Evolutionary conservation across 2,888 invertebrate species (phyloP).

Genomic region (Ommatoiulus sabulosus): DNA sequence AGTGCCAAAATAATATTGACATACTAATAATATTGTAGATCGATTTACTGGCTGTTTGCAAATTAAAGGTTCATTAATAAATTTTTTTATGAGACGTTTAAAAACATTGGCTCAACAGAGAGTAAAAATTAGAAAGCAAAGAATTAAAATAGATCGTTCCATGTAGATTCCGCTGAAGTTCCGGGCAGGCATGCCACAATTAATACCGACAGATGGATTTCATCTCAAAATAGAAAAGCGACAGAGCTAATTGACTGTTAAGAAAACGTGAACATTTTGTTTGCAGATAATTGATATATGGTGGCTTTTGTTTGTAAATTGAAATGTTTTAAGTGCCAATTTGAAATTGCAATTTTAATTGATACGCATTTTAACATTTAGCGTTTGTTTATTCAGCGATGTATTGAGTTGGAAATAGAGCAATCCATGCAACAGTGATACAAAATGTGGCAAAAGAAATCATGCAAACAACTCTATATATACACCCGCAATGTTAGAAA

Average conservation of each 20-base stretch:
- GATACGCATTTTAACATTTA: background rate
- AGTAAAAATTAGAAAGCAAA: background rate
- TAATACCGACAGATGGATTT: background rate
- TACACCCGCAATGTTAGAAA: too few species aligned
- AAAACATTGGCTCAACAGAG: background rate
- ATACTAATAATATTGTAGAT: too few species aligned
- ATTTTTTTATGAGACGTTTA: too few species aligned
- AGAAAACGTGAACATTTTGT: too few species aligned
- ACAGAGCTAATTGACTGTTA: background rate
- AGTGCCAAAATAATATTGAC: too few species aligned
- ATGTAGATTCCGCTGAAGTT: conserved; percentile 13
- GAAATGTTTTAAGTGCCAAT: background rate
- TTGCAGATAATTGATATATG: background rate
- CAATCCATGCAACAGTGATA: too few species aligned
- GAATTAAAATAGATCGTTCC: background rate
- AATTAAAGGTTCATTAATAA: too few species aligned
- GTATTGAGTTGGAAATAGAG: too few species aligned
- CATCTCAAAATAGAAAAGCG: conserved; percentile 39
- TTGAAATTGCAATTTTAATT: background rate
- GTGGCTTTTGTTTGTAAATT: background rate
- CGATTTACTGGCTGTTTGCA: too few species aligned
- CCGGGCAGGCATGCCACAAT: background rate
- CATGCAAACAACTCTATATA: too few species aligned
- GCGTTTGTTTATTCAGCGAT: too few species aligned
- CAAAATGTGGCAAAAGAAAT: too few species aligned